A percentile compares a stretch with the other conserved stretches of the same genome.
phyloP scores from a whole-genome alignment of 1,140 invertebrate species.

The Ruditapes philippinarum region DNA sequence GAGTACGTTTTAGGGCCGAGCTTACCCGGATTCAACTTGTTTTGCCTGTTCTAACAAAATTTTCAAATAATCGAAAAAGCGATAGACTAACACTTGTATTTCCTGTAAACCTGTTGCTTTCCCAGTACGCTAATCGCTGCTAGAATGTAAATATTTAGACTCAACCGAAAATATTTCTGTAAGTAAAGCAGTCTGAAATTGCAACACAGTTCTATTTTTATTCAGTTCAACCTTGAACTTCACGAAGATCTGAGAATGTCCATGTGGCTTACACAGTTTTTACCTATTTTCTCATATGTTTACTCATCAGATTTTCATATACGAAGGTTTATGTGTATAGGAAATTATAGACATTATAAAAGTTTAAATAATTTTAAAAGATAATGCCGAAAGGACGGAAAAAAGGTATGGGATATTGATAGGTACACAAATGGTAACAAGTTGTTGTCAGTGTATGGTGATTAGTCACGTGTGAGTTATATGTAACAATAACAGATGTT shows the following conservation, averaged over 20 bases:
- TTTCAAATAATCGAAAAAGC: too few species aligned
- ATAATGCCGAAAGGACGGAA: constrained; percentile 85
- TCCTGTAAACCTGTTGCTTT: too few species aligned
- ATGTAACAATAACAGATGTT: constrained; percentile 33
- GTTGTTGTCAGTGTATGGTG: constrained; percentile 12
- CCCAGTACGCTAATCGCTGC: too few species aligned
- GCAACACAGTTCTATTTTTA: constrained; percentile 39
- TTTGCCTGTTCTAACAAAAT: too few species aligned
- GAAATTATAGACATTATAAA: constrained; percentile 74
- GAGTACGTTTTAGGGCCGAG: too few species aligned
- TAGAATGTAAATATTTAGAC: too few species aligned
- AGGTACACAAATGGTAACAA: neutral
- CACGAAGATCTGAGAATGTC: constrained; percentile 55
- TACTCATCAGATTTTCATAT: constrained; percentile 79
- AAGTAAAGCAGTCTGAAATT: constrained; percentile 6
- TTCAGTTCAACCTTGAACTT: constrained; percentile 67
- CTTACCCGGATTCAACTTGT: too few species aligned
- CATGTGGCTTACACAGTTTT: constrained; percentile 65
- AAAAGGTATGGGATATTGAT: constrained; percentile 77
- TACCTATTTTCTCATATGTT: constrained; percentile 56
- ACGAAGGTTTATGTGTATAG: constrained; percentile 77
- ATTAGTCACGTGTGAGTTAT: constrained; percentile 21
- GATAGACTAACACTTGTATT: too few species aligned
- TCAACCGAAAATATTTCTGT: too few species aligned
- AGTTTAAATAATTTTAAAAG: constrained; percentile 73